A percentile compares a stretch with the other conserved stretches of the same genome.
phyloP scores from a whole-genome alignment of 2,113 vertebrate genomes.

The Dicentrarchus labrax region DNA sequence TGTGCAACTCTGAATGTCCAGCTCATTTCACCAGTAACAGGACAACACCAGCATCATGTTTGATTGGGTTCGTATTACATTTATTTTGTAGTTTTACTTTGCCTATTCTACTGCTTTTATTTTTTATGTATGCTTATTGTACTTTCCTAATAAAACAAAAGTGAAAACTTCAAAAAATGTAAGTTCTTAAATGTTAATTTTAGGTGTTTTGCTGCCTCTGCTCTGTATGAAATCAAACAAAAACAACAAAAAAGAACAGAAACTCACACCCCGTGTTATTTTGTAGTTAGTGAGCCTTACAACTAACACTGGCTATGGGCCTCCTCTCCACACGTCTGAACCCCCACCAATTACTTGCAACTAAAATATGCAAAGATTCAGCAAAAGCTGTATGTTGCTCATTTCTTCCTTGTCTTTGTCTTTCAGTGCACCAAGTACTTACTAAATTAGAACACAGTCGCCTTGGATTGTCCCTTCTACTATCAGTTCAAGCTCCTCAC shows the following conservation, averaged over 20 bases:
- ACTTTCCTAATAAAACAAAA: not conserved
- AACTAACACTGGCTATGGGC: not conserved
- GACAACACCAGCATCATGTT: not conserved
- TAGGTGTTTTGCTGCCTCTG: not conserved
- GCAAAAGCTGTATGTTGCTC: not conserved
- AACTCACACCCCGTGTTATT: not conserved
- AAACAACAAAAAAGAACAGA: not conserved
- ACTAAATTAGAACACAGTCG: not conserved
- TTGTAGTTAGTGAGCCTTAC: not conserved
- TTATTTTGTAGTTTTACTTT: not conserved
- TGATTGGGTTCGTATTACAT: not conserved
- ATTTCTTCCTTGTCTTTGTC: not conserved
- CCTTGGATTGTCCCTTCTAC: not conserved
- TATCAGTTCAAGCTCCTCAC: not conserved
- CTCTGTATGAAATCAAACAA: not conserved
- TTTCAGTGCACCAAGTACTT: not conserved
- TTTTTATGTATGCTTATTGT: no score
- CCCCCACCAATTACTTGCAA: not conserved
- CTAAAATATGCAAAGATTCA: not conserved
- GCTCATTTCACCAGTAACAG: not conserved
- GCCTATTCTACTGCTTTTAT: not conserved
- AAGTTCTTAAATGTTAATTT: not conserved
- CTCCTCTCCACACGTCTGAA: not conserved
- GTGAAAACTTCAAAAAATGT: not conserved
- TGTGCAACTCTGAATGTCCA: constrained; percentile 25